Percentiles rank a stretch among this genome's conserved stretches.
Conservation (phyloP, 2,113 vertebrate species). For the Limanda limanda region DNA sequence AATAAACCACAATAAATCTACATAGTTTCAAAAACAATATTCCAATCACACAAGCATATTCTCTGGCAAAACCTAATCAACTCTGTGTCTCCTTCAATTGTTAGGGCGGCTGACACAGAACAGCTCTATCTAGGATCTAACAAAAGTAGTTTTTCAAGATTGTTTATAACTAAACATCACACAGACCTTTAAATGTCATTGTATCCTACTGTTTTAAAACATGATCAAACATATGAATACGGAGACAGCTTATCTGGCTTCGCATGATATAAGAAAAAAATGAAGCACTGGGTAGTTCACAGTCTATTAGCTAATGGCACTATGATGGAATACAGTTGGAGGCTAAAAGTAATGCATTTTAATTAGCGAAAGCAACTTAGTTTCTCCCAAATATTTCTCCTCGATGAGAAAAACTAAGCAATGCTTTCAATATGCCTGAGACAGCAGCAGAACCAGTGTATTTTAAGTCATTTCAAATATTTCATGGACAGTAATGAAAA, state of each 20-base stretch:
- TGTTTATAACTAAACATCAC: constrained; percentile 39
- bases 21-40: constrained; percentile 66
- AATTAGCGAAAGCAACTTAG: constrained; percentile 23
- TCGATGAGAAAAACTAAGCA: constrained; percentile 39
- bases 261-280: constrained; percentile 20
- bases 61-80: constrained; percentile 14
- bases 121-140: constrained; percentile 16
- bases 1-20: constrained; percentile 65
- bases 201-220: constrained; percentile 18
- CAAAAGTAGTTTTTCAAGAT: constrained; percentile 18
- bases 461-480: constrained; percentile 36
- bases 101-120: background rate
- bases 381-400: constrained; percentile 21
- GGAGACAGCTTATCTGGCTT: constrained; percentile 23
- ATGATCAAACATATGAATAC: constrained; percentile 20
- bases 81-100: constrained; percentile 20
- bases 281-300: constrained; percentile 38
- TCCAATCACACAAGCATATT: constrained; percentile 33
- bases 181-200: constrained; percentile 27
- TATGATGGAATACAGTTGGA: constrained; percentile 41
- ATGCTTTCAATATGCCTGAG: constrained; percentile 18
- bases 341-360: constrained; percentile 51
- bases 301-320: constrained; percentile 46
- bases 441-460: constrained; percentile 50
- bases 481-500: constrained; percentile 51